phyloP scores from a whole-genome alignment of 2,888 invertebrate genomes.

The Herminia tarsipennalis region DNA sequence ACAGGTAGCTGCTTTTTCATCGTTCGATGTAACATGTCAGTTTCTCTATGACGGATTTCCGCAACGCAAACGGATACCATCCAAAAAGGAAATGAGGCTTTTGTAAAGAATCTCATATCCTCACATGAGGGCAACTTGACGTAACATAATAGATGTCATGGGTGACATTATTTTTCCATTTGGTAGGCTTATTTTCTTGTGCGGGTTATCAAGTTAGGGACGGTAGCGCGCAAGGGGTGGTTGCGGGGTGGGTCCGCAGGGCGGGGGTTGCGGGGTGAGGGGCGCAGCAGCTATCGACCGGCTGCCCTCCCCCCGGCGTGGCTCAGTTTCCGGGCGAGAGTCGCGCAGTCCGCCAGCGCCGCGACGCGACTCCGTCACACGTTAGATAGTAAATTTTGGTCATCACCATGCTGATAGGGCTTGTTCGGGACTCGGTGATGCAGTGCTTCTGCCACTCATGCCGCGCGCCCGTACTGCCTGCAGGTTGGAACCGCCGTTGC shows the following conservation, averaged over 20 bases:
- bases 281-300: slow-evolving; percentile 86
- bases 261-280: slow-evolving; percentile 71
- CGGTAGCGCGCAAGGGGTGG: slow-evolving; percentile 71
- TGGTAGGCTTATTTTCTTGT: slow-evolving; percentile 83
- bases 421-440: slow-evolving; percentile 96
- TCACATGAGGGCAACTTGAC: slow-evolving; percentile 46
- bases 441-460: slow-evolving; percentile 98
- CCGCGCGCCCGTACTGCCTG: slow-evolving; percentile 92
- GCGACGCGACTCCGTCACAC: slow-evolving; percentile 79
- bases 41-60: slow-evolving; percentile 2
- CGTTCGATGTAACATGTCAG: slow-evolving; percentile 1
- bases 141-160: slow-evolving; percentile 65
- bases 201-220: slow-evolving; percentile 83
- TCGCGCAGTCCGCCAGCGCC: slow-evolving; percentile 87
- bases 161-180: slow-evolving; percentile 83
- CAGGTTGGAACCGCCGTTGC: slow-evolving; percentile 85
- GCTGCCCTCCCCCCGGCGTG: slow-evolving; percentile 84
- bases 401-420: slow-evolving; percentile 92
- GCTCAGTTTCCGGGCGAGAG: slow-evolving; percentile 86
- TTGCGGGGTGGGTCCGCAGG: slow-evolving; percentile 76
- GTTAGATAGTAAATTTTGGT: slow-evolving; percentile 80
- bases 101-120: slow-evolving; percentile 31
- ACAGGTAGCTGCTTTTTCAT: too few species aligned
- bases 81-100: slow-evolving; percentile 16
- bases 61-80: slow-evolving; percentile 5